A percentile compares a stretch with the other conserved stretches of the same genome.
phyloP scores from a whole-genome alignment of 1,140 invertebrate genomes.

The Hyles vespertilio region DNA sequence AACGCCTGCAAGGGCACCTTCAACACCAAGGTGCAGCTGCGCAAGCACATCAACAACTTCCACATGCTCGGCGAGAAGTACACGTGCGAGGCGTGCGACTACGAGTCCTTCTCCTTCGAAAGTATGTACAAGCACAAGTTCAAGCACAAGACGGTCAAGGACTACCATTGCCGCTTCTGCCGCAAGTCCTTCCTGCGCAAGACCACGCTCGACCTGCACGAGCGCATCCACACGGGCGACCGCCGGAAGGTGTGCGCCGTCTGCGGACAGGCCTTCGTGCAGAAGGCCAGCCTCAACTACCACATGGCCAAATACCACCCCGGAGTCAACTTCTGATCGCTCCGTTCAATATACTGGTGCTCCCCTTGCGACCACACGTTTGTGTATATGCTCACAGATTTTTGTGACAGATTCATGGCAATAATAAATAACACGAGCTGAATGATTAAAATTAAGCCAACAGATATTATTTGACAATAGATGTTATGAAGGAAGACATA shows the following conservation, averaged over 20 bases:
- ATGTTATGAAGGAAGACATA: no score
- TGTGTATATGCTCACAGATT: no score
- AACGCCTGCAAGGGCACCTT: slow-evolving; percentile 54
- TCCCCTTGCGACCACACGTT: no score
- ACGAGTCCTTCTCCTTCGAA: slow-evolving; percentile 54
- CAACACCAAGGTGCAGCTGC: slow-evolving; percentile 44
- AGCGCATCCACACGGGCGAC: slow-evolving; percentile 85
- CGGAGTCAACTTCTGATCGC: slow-evolving; percentile 44
- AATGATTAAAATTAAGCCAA: no score
- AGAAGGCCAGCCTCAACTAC: slow-evolving; percentile 74
- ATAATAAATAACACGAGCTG: no score
- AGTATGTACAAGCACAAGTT: slow-evolving; percentile 59
- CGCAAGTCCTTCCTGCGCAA: slow-evolving; percentile 64
- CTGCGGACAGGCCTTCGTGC: slow-evolving; percentile 86
- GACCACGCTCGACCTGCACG: slow-evolving; percentile 78
- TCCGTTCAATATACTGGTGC: neutral
- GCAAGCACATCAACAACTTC: slow-evolving; percentile 53
- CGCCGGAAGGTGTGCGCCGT: slow-evolving; percentile 86
- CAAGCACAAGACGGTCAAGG: slow-evolving; percentile 58
- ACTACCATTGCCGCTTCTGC: slow-evolving; percentile 58
- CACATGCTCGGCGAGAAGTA: slow-evolving; percentile 58
- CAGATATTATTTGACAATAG: no score
- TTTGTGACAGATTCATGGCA: no score
- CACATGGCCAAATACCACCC: slow-evolving; percentile 65
- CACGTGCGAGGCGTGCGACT: slow-evolving; percentile 56